A percentile compares a stretch with the other conserved stretches of the same genome.
phyloP scores from a whole-genome alignment of 2,888 invertebrate species.

The Oasisia sp. region DNA sequence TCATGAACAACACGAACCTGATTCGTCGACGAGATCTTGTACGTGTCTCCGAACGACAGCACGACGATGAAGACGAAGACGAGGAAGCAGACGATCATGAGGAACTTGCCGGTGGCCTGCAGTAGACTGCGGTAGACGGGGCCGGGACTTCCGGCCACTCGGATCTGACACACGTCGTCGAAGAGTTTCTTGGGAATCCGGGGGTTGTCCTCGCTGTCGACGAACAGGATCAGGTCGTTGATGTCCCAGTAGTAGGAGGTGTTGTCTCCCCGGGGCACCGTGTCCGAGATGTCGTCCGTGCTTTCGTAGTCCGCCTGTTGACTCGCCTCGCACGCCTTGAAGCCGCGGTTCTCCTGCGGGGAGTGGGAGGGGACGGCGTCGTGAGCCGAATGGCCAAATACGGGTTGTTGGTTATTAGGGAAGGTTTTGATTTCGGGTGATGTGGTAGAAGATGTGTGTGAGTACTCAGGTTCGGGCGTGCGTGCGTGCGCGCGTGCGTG shows the following conservation, averaged over 20 bases:
- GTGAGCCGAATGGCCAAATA: no score
- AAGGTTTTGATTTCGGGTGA: no score
- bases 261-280: neutral
- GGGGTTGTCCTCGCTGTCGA: constrained; percentile 61
- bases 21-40: constrained; percentile 41
- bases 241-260: constrained; percentile 48
- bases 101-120: constrained; percentile 60
- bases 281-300: constrained; percentile 33
- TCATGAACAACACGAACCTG: neutral
- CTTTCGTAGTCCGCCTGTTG: constrained; percentile 48
- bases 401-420: no score
- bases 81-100: constrained; percentile 60
- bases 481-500: no score
- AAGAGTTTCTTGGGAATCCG: constrained; percentile 59
- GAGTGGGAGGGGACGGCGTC: constrained; percentile 39
- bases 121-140: constrained; percentile 60
- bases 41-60: constrained; percentile 53
- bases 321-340: constrained; percentile 53
- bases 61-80: constrained; percentile 63
- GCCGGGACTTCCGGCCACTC: constrained; percentile 60
- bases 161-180: constrained; percentile 56
- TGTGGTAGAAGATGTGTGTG: no score
- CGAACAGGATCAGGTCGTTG: constrained; percentile 58
- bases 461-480: no score
- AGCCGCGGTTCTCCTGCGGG: constrained; percentile 58